Conservation (phyloP, 2,113 vertebrate species). For the Cryptomyrus ogoouensis region DNA sequence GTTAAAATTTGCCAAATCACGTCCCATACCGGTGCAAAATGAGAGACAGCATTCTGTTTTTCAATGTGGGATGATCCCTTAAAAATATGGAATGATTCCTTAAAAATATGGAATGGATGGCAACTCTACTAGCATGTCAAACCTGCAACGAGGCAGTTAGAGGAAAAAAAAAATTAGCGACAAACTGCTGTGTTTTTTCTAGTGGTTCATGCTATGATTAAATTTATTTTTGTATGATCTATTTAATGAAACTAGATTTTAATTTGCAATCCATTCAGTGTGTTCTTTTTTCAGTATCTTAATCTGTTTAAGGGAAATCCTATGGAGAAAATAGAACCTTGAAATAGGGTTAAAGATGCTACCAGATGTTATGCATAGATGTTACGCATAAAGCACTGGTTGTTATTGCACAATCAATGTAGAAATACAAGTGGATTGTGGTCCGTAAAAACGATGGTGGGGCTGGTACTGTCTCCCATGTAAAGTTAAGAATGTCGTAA, state of each 20-base stretch:
- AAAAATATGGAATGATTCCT: neutral
- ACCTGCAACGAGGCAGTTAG: neutral
- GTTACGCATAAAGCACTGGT: too few relatives aligned
- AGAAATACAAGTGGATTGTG: too few relatives aligned
- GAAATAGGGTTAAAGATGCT: neutral
- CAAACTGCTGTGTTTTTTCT: neutral
- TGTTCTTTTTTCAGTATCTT: neutral
- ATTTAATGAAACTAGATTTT: neutral
- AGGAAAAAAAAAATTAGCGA: neutral
- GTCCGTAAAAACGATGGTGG: too few relatives aligned
- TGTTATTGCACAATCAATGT: too few relatives aligned
- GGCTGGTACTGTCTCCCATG: too few relatives aligned
- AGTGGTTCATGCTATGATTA: neutral
- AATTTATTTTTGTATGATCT: neutral
- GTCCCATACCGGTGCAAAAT: neutral
- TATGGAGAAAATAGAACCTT: neutral
- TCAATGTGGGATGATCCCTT: neutral
- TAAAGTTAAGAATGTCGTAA: too few relatives aligned
- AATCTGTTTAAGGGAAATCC: neutral
- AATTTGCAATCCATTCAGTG: neutral
- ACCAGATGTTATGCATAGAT: too few relatives aligned
- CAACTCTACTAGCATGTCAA: neutral
- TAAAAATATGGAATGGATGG: neutral
- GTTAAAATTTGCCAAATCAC: neutral
- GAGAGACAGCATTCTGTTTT: neutral